phyloP scores from a whole-genome alignment of 2,113 vertebrate species.

The Meles meles region DNA sequence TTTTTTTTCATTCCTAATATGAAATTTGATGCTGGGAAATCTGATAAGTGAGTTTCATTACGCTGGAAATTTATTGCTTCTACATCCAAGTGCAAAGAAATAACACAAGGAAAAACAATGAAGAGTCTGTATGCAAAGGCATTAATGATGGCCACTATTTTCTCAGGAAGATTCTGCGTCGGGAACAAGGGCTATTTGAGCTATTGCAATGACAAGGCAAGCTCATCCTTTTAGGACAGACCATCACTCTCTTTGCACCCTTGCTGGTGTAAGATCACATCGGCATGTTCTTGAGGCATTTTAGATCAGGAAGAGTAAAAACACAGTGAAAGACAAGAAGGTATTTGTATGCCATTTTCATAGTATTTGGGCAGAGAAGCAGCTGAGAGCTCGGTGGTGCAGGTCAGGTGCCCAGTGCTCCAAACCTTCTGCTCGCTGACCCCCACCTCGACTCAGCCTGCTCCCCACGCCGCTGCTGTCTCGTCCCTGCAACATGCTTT shows the following conservation, averaged over 20 bases:
- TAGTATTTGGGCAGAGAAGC: accelerated
- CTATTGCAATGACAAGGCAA: slow-evolving; percentile 42
- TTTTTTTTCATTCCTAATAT: slow-evolving; percentile 81
- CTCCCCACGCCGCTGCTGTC: not conserved
- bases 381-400: accelerated
- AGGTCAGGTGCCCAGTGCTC: accelerated
- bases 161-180: slow-evolving; percentile 71
- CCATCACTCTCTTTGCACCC: slow-evolving; percentile 16
- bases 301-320: slow-evolving; percentile 45
- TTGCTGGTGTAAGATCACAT: not conserved
- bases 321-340: not conserved
- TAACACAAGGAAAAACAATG: slow-evolving; percentile 83
- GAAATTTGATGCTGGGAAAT: slow-evolving; percentile 86
- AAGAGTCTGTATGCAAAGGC: slow-evolving; percentile 73
- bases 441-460: not conserved
- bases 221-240: slow-evolving; percentile 54
- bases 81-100: slow-evolving; percentile 83
- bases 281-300: not conserved
- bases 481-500: not conserved
- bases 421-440: accelerated
- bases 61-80: slow-evolving; percentile 87
- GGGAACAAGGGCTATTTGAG: slow-evolving; percentile 31
- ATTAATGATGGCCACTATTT: slow-evolving; percentile 78
- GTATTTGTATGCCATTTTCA: not conserved
- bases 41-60: slow-evolving; percentile 88